Evolutionary conservation across 2,888 invertebrate species (phyloP).

Genomic region (Cantharis lateralis): DNA sequence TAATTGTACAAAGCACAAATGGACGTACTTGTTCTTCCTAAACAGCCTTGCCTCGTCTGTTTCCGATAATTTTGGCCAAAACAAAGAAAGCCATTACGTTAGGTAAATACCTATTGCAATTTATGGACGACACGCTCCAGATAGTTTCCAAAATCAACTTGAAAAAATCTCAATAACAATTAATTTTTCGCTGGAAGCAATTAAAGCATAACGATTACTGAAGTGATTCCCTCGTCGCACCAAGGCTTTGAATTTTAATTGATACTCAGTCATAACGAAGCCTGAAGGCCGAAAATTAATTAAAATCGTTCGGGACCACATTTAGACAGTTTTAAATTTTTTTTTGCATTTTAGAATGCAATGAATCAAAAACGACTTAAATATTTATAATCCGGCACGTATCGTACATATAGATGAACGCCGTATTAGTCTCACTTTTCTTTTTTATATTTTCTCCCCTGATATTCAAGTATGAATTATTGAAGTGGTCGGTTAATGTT

Average conservation of each 20-base stretch:
- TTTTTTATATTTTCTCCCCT: constrained; percentile 9
- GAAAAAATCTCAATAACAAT: background rate
- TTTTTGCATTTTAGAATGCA: constrained; percentile 2
- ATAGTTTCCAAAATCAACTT: background rate
- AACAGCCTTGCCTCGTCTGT: constrained; percentile 3
- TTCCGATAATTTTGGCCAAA: constrained; percentile 13
- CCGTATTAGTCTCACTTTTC: background rate
- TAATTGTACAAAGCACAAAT: constrained; percentile 23
- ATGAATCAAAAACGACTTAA: constrained; percentile 13
- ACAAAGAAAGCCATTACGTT: constrained; percentile 12
- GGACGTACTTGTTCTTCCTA: constrained; percentile 23
- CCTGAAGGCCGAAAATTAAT: constrained; percentile 17
- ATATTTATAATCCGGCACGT: constrained; percentile 4
- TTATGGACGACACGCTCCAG: background rate
- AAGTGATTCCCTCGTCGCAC: constrained; percentile 3
- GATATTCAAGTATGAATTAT: background rate
- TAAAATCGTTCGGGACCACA: background rate
- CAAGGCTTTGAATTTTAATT: constrained; percentile 9
- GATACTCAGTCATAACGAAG: constrained; percentile 13
- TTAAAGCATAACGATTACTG: constrained; percentile 1
- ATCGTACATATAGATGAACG: background rate
- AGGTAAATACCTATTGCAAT: background rate
- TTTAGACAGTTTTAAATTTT: constrained; percentile 3
- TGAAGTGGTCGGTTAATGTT: constrained; percentile 1
- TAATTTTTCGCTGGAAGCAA: background rate